Base-by-base conservation (phyloP, 2,888 invertebrate species). In the Zaprionus bogoriensis region DNA sequence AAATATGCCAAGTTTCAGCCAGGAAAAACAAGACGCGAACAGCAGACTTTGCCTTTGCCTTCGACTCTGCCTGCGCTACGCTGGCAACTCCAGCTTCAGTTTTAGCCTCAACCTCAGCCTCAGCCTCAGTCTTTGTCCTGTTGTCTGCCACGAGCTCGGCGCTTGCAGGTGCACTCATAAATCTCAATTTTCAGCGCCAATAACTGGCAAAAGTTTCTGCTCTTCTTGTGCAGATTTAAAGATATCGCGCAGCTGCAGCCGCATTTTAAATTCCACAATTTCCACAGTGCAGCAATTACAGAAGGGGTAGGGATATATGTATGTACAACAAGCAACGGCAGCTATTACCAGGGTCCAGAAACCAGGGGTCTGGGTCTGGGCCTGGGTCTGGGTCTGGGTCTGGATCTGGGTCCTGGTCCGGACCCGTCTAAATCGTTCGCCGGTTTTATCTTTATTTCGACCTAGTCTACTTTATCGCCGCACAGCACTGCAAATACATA, bases 401-500 rank as follows among this genome's bases (percentile, higher is more conserved):
- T 39, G 7, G n/a, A 7, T 2, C 17, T 6, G n/a, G 39, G 28
- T 23, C 19, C 10, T 0, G 22, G 30, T 1, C 10, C 12, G 30
- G n/a, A 22, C 36, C 46, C 20, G 47, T 57, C 48, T 65, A 79
- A 77, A 77, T 60, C 73, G 77, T 60, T 81, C 62, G 74, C 68
- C 68, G 51, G 74, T 81, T 79, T 84, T 79, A 79, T 81, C 78
- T 77, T 84, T 81, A 84, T 84, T 80, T 80, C 76, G 83, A 80
- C 83, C 83, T 85, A 85, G 80, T 80, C 85, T 82, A 85, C 73
- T 80, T 85, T 85, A 81, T 79, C 67, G 78, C 66, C 54, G 71
- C 67, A 60, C 60, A 66, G 61, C 50, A 64, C 57, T 60, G 50
- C 19, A 58, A 73, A 80, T 72, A 17, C 17, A 17, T 14, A 84